These are phyloP conservation scores for Zaprionus ghesquierei DNA, from an alignment of 1,140 invertebrate species.

Conservation along the genomic window DNA sequence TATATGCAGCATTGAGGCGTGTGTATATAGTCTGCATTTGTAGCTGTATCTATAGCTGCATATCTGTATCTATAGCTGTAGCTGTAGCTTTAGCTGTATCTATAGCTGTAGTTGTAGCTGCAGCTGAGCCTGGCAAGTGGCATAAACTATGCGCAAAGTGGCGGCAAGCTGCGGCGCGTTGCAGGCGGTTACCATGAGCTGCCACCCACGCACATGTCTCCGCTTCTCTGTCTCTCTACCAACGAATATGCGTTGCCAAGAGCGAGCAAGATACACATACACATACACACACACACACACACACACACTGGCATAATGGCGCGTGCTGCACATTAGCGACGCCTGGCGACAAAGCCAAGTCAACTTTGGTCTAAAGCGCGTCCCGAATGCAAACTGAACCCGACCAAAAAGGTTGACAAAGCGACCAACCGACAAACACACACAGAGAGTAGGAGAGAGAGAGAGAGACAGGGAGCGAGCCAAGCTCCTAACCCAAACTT, in stretches of 20 bases:
- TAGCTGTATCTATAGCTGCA: constrained; percentile 35
- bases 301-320: background rate
- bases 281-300: background rate
- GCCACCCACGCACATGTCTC: background rate
- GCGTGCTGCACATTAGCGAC: constrained; percentile 22
- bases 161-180: constrained; percentile 21
- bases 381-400: constrained; percentile 17
- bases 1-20: background rate
- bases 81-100: constrained; percentile 14
- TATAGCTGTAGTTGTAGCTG: constrained; percentile 39
- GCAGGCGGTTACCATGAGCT: constrained; percentile 11
- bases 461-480: background rate
- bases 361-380: constrained; percentile 37
- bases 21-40: background rate
- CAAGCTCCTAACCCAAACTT: background rate
- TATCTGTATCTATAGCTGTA: no score
- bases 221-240: background rate
- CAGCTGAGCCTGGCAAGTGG: constrained; percentile 32
- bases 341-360: constrained; percentile 36
- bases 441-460: no score
- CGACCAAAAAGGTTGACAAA: constrained; percentile 28
- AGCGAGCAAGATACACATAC: background rate
- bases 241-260: constrained; percentile 31
- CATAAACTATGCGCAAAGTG: constrained; percentile 65
- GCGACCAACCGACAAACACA: constrained; percentile 15